Evolutionary conservation across 2,888 invertebrate genomes (phyloP), one percentile per base, ranked within the genome.

Genomic region (Coenonympha arcania): DNA sequence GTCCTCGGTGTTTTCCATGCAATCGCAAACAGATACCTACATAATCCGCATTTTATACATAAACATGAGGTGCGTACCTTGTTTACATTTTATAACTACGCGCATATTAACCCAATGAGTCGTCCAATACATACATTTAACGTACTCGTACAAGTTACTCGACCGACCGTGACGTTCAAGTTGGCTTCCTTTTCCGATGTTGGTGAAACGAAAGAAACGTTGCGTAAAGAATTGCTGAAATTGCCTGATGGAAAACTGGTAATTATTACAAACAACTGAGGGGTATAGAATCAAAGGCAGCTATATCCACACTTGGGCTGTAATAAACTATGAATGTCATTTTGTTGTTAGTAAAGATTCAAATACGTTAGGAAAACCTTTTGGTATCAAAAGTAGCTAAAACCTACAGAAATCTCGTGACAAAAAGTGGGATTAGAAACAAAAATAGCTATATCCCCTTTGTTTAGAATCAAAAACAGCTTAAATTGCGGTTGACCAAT

Each of bases 201-300:
- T 61, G 71, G 82, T 82, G 82, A 82, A 85, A 84, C 82, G 76
- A 57, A n/a, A n/a, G n/a, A n/a, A n/a, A n/a, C 19, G 61, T 84
- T 83, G 73, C 78, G 79, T 69, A 81, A 81, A 75, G 57, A 46
- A 62, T 65, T 48, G 39, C 60, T 60, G 56, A 55, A 60, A 54
- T 46, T 39, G 52, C 39, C 48, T 30, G 6, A 43, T 13, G 43
- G 43, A 43, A 43, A 33, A 43, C 5, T 16, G 6, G 6, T 8
- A 15, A 9, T 6, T 16, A 16, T 4, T n/a, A n/a, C n/a, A n/a
- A n/a, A n/a, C n/a, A n/a, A n/a, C n/a, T n/a, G n/a, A n/a, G n/a
- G n/a, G n/a, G n/a, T n/a, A n/a, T n/a, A n/a, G n/a, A n/a, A n/a
- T n/a, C n/a, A n/a, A n/a, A n/a, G n/a, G n/a, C n/a, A n/a, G n/a